These are phyloP conservation scores for Mus pahari DNA, from an alignment of 2,113 vertebrate genomes.

Conservation along the genomic window DNA sequence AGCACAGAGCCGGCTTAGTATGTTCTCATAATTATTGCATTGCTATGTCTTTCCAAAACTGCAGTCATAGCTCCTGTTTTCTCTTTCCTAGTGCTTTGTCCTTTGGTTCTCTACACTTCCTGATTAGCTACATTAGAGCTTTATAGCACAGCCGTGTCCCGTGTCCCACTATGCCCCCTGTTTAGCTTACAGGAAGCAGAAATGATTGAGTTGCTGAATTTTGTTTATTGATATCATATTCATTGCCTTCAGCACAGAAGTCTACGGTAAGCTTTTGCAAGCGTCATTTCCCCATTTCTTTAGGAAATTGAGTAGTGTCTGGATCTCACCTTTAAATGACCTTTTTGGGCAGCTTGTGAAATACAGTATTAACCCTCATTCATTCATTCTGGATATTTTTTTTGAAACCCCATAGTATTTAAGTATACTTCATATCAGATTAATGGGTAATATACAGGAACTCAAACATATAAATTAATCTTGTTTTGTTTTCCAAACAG, in stretches of 20 bases:
- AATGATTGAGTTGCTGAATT: not conserved
- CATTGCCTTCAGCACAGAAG: not conserved
- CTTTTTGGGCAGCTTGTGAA: conserved; percentile 11
- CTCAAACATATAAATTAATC: not conserved
- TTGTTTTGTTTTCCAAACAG: not conserved
- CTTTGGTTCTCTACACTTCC: conserved; percentile 15
- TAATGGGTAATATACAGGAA: not conserved
- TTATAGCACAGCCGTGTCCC: not conserved
- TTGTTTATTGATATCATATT: not conserved
- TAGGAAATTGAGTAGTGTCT: not conserved
- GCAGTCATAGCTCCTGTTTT: not conserved
- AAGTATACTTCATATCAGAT: not conserved
- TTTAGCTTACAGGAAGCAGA: conserved; percentile 19
- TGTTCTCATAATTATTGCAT: conserved; percentile 26
- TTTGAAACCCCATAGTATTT: not conserved
- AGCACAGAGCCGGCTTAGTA: conserved; percentile 18
- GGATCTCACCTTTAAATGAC: not conserved
- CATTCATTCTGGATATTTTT: not conserved
- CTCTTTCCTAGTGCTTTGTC: not conserved
- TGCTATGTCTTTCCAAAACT: conserved; percentile 21
- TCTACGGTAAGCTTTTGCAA: conserved; percentile 32
- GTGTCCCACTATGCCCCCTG: not conserved
- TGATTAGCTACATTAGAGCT: conserved; percentile 31
- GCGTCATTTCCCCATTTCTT: not conserved
- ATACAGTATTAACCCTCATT: not conserved